Evolutionary conservation across 2,113 vertebrate species (phyloP).

Genomic region (Phalacrocorax carbo): DNA sequence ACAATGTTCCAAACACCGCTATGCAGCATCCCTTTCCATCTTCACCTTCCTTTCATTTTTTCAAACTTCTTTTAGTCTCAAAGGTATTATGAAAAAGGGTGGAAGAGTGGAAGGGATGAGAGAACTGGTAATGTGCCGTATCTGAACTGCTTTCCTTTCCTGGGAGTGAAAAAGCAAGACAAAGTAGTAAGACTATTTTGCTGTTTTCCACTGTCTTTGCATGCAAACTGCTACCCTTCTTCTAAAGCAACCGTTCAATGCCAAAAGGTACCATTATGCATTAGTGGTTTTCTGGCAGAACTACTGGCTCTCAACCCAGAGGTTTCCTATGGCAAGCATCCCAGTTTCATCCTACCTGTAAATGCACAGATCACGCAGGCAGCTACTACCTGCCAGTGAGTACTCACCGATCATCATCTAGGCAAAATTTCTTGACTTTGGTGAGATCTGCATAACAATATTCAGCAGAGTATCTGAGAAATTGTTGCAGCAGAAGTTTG

Average conservation of each 20-base stretch:
- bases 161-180: neutral
- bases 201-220: neutral
- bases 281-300: neutral
- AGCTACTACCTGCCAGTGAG: constrained; percentile 1
- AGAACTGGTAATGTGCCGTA: neutral
- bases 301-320: neutral
- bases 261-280: neutral
- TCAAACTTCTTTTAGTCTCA: neutral
- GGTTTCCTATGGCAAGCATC: constrained; percentile 15
- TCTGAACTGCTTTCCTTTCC: neutral
- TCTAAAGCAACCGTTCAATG: neutral
- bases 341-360: constrained; percentile 7
- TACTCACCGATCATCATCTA: neutral
- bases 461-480: neutral
- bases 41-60: neutral
- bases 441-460: neutral
- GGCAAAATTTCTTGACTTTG: neutral
- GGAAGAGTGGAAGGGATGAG: neutral
- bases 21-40: neutral
- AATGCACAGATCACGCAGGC: neutral
- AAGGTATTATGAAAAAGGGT: neutral
- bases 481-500: neutral
- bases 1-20: neutral
- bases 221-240: neutral
- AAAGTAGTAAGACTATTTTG: neutral